These are phyloP conservation scores for Dascillus cervinus DNA, from an alignment of 2,888 invertebrate genomes.

Conservation along the genomic window DNA sequence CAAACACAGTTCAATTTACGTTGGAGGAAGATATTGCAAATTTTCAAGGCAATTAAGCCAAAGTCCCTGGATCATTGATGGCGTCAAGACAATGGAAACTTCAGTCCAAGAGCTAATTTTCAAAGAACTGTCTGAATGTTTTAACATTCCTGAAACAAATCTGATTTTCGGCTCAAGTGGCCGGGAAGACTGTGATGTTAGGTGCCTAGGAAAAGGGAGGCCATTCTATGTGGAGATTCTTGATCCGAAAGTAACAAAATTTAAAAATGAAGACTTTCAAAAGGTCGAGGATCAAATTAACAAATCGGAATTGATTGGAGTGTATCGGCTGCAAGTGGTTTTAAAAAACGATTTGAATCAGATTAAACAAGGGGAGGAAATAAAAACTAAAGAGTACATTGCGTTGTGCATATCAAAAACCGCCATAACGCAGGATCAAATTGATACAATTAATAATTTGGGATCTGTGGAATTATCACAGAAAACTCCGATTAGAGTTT, in stretches of 20 bases:
- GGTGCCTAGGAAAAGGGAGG: constrained; percentile 84
- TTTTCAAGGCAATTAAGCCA: constrained; percentile 79
- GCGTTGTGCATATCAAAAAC: constrained; percentile 58
- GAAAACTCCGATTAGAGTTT: constrained; percentile 83
- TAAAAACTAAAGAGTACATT: constrained; percentile 79
- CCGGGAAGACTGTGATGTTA: constrained; percentile 94
- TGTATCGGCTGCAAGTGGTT: constrained; percentile 58
- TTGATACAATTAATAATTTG: constrained; percentile 43
- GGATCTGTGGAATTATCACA: constrained; percentile 58
- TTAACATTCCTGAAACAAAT: constrained; percentile 21
- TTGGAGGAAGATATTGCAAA: constrained; percentile 77
- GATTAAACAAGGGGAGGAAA: constrained; percentile 81
- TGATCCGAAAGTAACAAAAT: constrained; percentile 53
- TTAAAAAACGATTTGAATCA: constrained; percentile 56
- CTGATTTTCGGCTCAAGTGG: constrained; percentile 83
- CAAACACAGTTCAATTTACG: constrained; percentile 53
- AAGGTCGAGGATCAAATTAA: constrained; percentile 55
- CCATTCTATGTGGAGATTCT: constrained; percentile 87
- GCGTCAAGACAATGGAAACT: constrained; percentile 69
- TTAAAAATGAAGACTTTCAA: constrained; percentile 46
- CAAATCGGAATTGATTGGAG: constrained; percentile 46
- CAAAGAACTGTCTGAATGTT: constrained; percentile 49
- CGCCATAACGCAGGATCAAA: constrained; percentile 44
- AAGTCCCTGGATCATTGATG: constrained; percentile 88
- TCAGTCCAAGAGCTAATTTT: constrained; percentile 89